phyloP scores from a whole-genome alignment of 2,888 invertebrate species.

The Odiellus spinosus region DNA sequence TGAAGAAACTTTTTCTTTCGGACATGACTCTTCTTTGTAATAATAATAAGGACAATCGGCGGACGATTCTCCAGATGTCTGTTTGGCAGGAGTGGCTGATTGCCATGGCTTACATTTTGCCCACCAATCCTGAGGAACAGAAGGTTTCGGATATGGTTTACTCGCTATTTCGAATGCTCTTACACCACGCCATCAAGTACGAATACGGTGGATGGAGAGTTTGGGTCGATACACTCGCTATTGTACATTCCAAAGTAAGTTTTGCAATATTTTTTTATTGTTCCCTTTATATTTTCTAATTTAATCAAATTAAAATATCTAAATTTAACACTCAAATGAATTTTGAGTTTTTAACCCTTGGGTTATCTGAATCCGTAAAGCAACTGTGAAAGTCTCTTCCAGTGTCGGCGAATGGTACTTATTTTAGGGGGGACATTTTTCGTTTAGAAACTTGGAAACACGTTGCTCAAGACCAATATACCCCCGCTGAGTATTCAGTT shows the following conservation, averaged over 20 bases:
- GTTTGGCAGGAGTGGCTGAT: slow-evolving; percentile 99
- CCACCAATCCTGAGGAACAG: slow-evolving; percentile 83
- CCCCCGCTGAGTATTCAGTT: too few relatives aligned
- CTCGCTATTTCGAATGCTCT: slow-evolving; percentile 85
- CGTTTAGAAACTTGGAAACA: too few relatives aligned
- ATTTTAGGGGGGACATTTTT: too few relatives aligned
- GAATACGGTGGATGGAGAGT: slow-evolving; percentile 99
- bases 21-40: slow-evolving; percentile 97
- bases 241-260: slow-evolving; percentile 90
- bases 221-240: slow-evolving; percentile 98
- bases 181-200: slow-evolving; percentile 97
- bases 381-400: too few relatives aligned
- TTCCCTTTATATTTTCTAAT: too few relatives aligned
- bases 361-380: too few relatives aligned
- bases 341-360: too few relatives aligned
- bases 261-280: too few relatives aligned
- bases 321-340: too few relatives aligned
- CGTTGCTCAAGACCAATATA: too few relatives aligned
- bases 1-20: slow-evolving; percentile 88
- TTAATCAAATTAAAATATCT: too few relatives aligned
- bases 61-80: slow-evolving; percentile 89
- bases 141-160: slow-evolving; percentile 97
- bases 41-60: slow-evolving; percentile 88
- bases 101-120: slow-evolving; percentile 95
- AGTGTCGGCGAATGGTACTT: too few relatives aligned